Percentiles rank a stretch among this genome's conserved stretches.
Conservation (phyloP, 1,140 invertebrate species). For the Steinernema khuongi region DNA sequence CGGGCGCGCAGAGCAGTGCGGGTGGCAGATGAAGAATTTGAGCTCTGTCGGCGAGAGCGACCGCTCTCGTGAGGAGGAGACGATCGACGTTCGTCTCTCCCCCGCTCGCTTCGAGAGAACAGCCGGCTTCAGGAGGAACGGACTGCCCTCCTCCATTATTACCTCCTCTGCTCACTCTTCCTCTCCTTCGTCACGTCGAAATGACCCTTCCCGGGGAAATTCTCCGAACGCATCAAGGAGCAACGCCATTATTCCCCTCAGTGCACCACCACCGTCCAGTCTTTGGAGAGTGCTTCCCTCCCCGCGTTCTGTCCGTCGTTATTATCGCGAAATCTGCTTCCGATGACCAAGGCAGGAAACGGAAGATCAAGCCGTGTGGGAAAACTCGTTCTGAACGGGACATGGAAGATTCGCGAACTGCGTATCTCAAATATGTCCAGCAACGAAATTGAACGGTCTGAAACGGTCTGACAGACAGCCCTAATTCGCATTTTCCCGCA, state of each 20-base stretch:
- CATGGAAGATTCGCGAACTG: background rate
- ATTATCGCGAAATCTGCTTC: background rate
- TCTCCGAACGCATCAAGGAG: too few species aligned
- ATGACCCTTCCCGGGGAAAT: too few species aligned
- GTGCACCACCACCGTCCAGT: too few species aligned
- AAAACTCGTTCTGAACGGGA: background rate
- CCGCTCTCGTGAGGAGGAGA: constrained; percentile 1
- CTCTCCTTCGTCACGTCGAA: too few species aligned
- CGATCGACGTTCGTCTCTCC: constrained; percentile 9
- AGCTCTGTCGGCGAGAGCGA: background rate
- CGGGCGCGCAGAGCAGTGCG: background rate
- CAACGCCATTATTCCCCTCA: too few species aligned
- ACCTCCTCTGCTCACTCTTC: too few species aligned
- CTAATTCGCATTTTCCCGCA: too few species aligned
- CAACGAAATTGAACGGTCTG: too few species aligned
- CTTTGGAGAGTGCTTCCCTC: too few species aligned
- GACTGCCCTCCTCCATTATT: too few species aligned
- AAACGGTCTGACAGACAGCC: too few species aligned
- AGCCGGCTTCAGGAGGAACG: background rate
- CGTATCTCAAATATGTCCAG: background rate
- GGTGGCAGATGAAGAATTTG: background rate
- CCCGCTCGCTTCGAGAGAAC: background rate
- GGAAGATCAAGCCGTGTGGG: background rate
- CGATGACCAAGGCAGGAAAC: background rate
- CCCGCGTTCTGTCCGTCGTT: too few species aligned